Conservation (phyloP, 2,888 invertebrate genomes). For the Zelleria hepariella region DNA sequence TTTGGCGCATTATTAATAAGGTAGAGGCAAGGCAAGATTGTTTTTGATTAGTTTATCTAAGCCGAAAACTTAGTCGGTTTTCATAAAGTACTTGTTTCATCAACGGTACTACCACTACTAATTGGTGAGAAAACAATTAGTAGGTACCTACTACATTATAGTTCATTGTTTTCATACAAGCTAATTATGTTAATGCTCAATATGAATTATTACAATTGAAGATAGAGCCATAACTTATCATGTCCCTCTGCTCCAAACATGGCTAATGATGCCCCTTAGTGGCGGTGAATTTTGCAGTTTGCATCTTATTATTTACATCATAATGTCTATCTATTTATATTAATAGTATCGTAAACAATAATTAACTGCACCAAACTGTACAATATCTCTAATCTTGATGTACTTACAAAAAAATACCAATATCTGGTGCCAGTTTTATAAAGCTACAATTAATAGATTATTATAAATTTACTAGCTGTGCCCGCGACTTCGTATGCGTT, state of each 20-base stretch:
- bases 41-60: too few relatives aligned
- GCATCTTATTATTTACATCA: not conserved
- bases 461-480: too few relatives aligned
- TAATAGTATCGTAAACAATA: not conserved
- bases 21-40: too few relatives aligned
- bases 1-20: too few relatives aligned
- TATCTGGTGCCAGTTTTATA: too few relatives aligned
- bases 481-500: too few relatives aligned
- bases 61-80: not conserved
- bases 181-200: not conserved
- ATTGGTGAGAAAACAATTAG: not conserved
- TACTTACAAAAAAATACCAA: too few relatives aligned
- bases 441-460: too few relatives aligned
- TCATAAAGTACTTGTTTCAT: not conserved
- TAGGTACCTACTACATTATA: not conserved
- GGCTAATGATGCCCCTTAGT: not conserved
- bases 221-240: not conserved
- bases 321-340: not conserved
- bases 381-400: too few relatives aligned
- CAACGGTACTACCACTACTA: not conserved
- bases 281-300: not conserved
- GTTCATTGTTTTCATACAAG: too few relatives aligned
- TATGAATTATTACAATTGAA: not conserved
- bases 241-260: not conserved
- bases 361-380: too few relatives aligned